These are phyloP conservation scores for Phragmatobia fuliginosa DNA, from an alignment of 2,888 invertebrate species.

Conservation along the genomic window DNA sequence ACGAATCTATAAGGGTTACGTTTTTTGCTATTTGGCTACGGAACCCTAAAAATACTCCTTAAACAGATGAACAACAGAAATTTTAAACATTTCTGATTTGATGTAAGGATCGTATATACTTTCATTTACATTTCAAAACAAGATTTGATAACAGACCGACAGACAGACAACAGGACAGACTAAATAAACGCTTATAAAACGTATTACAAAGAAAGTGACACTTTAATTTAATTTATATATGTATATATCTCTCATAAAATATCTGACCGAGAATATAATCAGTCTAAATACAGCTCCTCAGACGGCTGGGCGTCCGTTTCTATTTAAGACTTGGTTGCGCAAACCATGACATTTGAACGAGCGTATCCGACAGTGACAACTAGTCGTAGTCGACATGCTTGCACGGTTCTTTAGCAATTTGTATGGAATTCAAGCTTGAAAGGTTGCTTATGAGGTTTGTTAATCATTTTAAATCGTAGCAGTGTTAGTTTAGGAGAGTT, in stretches of 20 bases:
- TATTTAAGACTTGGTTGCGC: conserved; percentile 27
- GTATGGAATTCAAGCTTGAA: conserved; percentile 7
- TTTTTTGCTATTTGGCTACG: too few relatives aligned
- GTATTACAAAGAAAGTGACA: not conserved
- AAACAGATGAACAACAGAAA: too few relatives aligned
- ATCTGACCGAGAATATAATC: conserved; percentile 10
- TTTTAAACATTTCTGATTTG: too few relatives aligned
- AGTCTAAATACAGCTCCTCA: conserved; percentile 18
- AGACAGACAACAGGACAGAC: too few relatives aligned
- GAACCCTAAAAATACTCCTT: too few relatives aligned
- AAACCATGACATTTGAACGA: conserved; percentile 36
- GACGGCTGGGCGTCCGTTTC: conserved; percentile 26
- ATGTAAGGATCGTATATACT: too few relatives aligned
- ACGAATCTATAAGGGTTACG: too few relatives aligned
- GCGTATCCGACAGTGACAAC: conserved; percentile 10
- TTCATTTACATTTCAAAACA: too few relatives aligned
- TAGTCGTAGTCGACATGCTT: conserved; percentile 10
- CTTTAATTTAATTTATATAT: not conserved
- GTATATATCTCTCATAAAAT: not conserved
- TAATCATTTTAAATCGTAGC: not conserved
- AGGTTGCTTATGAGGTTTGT: conserved; percentile 2
- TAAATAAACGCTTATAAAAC: too few relatives aligned
- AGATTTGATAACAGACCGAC: too few relatives aligned
- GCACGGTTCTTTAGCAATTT: conserved; percentile 20
- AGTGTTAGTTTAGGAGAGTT: not conserved